Conservation (phyloP, 30 jellyfish, hydroid and myxozoan species). For the Aurelia aurita complex sp. Pacific region DNA sequence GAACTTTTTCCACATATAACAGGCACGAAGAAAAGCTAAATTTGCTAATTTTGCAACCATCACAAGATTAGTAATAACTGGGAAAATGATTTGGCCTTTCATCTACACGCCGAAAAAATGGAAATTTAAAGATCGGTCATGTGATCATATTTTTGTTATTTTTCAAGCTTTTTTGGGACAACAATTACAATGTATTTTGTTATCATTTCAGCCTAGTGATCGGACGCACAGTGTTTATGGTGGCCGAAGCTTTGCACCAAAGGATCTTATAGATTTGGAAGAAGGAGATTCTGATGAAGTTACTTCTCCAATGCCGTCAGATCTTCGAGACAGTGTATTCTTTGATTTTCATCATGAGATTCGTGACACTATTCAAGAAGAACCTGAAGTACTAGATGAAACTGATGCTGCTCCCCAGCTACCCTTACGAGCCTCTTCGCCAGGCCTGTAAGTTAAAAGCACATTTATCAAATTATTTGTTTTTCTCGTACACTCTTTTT, state of each 20-base stretch:
- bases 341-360: constrained; percentile 71
- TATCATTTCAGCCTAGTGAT: constrained; percentile 42
- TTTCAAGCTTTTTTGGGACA: no score
- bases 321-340: constrained; percentile 71
- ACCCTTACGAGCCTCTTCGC: constrained; percentile 58
- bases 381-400: constrained; percentile 37
- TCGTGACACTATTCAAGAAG: constrained; percentile 55
- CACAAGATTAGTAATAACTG: no score
- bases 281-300: constrained; percentile 55
- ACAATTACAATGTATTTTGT: no score
- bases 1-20: no score
- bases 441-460: constrained; percentile 60
- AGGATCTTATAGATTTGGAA: constrained; percentile 68
- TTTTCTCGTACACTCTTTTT: no score
- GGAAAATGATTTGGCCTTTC: no score
- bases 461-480: no score
- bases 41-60: no score
- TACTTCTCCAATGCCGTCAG: constrained; percentile 66
- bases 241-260: constrained; percentile 98
- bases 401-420: constrained; percentile 30
- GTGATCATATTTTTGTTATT: no score
- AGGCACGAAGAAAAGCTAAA: no score
- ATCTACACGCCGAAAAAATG: no score
- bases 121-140: no score
- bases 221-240: constrained; percentile 70